These are phyloP conservation scores for Labia minor DNA, from an alignment of 2,888 invertebrate species.

Conservation along the genomic window DNA sequence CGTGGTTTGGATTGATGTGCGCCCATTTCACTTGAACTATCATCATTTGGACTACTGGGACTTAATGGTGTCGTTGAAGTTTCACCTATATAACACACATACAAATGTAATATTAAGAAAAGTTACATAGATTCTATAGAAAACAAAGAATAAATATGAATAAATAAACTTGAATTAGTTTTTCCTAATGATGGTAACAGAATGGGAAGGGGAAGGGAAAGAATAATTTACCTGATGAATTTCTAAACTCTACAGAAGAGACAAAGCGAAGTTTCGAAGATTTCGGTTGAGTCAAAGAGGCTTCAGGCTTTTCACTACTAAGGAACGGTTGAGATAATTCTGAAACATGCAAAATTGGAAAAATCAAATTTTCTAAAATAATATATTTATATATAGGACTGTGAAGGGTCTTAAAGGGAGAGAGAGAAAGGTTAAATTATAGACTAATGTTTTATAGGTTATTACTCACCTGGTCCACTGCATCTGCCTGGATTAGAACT, in stretches of 20 bases:
- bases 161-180: not conserved
- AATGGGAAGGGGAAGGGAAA: not conserved
- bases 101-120: not conserved
- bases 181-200: not conserved
- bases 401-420: not conserved
- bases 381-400: too few species aligned
- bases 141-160: not conserved
- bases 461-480: conserved; percentile 23
- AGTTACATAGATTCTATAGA: not conserved
- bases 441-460: too few species aligned
- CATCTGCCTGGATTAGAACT: conserved; percentile 25
- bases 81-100: conserved; percentile 47
- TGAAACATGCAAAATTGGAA: conserved; percentile 43
- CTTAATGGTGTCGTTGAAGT: conserved; percentile 64
- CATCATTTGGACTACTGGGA: conserved; percentile 58
- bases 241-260: conserved; percentile 68
- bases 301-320: conserved; percentile 40
- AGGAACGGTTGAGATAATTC: conserved; percentile 48
- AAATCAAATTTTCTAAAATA: conserved; percentile 18
- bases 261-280: conserved; percentile 68
- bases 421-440: not conserved
- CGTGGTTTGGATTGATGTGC: conserved; percentile 47
- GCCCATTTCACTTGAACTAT: conserved; percentile 51
- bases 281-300: conserved; percentile 41
- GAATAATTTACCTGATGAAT: conserved; percentile 54